Evolutionary conservation across 2,797 vertebrate genomes (phyloP), one percentile per base, ranked within the genome.

Genomic region (Urocyon cinereoargenteus): DNA sequence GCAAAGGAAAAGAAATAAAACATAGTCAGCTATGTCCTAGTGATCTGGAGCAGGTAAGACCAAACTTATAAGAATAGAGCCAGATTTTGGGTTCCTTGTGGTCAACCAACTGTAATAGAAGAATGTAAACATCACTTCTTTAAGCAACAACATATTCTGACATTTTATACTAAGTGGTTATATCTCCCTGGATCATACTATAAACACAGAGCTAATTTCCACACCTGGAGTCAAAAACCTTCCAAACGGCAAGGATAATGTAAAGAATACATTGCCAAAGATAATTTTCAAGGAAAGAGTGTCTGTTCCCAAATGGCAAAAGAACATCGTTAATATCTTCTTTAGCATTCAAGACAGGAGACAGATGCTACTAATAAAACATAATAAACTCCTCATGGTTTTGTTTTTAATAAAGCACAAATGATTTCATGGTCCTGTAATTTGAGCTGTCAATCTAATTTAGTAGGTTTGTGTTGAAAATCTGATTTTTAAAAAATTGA

Each of bases 351-450:
- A 61, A 96, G 95, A 83, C 57, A 84, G 68, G 77, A 88, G 91
- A 95, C 91, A 98, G 96, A 97, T 97, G 89, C 89, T 97, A 64
- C 75, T 90, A 79, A 96, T 95, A 89, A 94, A 90, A 61, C 22
- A 73, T 34, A 68, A 92, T 92, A 90, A 95, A 81, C 53, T 61
- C 59, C 26, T 95, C 64, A 28, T 96, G 90, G 61, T 70, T 92
- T 87, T 89, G 53, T 96, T 95, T 97, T 75, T 14, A 94, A 21
- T 94, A 91, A 97, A 85, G 75, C 14, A 59, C 36, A 83, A 91
- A 85, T 95, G 84, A 87, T 86, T 94, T 95, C 34, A 34, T 86
- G 45, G 85, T 62, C 62, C 62, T 93, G 1, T 70, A 82, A 91
- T 94, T 93, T 92, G 57, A 97, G 78, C 36, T 92, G 75, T 83